Evolutionary conservation across 2,113 vertebrate genomes (phyloP).

Genomic region (Salvelinus alpinus): DNA sequence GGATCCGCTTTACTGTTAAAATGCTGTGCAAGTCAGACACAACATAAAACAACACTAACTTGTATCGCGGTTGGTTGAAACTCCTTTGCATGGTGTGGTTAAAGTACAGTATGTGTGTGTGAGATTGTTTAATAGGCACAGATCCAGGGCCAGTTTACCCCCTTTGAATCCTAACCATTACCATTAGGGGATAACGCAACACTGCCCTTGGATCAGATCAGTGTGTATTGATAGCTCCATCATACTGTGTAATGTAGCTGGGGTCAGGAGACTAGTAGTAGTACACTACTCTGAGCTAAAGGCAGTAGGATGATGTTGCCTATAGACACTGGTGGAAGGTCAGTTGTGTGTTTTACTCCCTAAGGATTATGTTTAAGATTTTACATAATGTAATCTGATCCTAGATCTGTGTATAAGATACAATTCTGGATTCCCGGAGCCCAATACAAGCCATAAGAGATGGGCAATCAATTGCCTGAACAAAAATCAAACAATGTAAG

Average conservation of each 20-base stretch:
- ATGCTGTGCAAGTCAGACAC: background rate
- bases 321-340: background rate
- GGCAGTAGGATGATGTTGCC: background rate
- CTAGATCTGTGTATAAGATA: background rate
- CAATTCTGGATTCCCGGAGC: background rate
- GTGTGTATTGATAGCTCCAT: too few species aligned
- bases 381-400: background rate
- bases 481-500: background rate
- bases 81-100: background rate
- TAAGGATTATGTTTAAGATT: background rate
- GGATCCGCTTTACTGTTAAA: background rate
- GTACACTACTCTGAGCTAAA: background rate
- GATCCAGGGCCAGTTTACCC: background rate
- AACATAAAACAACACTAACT: too few species aligned
- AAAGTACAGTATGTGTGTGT: background rate
- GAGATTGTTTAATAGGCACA: background rate
- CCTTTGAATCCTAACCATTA: background rate
- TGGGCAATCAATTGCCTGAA: background rate
- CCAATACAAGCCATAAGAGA: background rate
- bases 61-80: too few species aligned
- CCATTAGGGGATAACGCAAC: background rate
- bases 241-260: background rate
- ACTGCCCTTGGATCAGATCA: background rate
- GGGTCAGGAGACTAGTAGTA: too few species aligned
- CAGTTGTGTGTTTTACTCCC: background rate